Base-by-base conservation (phyloP, 1,140 invertebrate species). In the Choristoneura fumiferana region DNA sequence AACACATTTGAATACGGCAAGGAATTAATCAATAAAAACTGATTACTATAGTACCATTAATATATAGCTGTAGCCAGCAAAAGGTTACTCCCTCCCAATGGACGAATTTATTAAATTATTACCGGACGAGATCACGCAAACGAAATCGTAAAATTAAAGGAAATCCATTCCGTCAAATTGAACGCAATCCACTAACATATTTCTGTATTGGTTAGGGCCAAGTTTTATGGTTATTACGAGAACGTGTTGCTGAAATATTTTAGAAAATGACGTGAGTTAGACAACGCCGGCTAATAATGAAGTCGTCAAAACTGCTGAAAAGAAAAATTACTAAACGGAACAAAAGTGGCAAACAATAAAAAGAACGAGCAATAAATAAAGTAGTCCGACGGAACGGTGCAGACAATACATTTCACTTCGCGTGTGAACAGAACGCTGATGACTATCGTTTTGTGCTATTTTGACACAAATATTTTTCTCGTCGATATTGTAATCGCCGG, bases 61-160 rank as follows among this genome's bases (percentile, higher is more conserved):
- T 68, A 70, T 68, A 75, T 67, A 77, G 69, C 38, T 54, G 33
- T 54, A 54, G 52, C 43, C 1, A 5, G 15, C 58, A 60, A 60
- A 69, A 72, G 69, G 37, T 12, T 35, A n/a, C 69, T 77, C 78
- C 73, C 69, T 84, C 81, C 84, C 84, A 76, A 78, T 81, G 85
- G 81, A 88, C 81, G 63, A 82, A 81, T 85, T 81, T 83, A 87
- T 84, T 81, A 84, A 66, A 83, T 87, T 87, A 86, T 87, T 82
- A 85, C 77, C 75, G 84, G 78, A 78, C 75, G 72, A 81, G 71
- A 86, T 84, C 85, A 88, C 85, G 85, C 85, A 85, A 86, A 87
- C 79, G 78, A 80, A 88, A 88, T 85, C 79, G 78, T 85, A 85
- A 87, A 87, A 85, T 82, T 80, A 78, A 78, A 81, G 74, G 75